Evolutionary conservation across 2,797 vertebrate species (phyloP), one percentile per base, ranked within the genome.

Genomic region (Sandelia bainsii): DNA sequence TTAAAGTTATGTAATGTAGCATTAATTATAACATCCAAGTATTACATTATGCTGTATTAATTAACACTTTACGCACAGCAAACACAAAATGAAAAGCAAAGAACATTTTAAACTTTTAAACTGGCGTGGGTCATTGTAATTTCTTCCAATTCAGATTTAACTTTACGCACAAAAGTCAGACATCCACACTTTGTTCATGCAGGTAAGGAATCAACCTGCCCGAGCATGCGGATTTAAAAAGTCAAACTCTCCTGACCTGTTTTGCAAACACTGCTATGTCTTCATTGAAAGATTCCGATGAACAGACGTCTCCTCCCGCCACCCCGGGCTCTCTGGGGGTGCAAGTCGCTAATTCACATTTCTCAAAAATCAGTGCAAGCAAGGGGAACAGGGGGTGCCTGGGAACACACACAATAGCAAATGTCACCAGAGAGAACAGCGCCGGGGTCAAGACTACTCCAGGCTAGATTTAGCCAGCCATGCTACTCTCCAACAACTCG

Each of bases 341-440:
- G 94, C 98, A 99, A 86, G 98, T 99, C 92, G 98, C 98, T 96
- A 99, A 96, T 97, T 99, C 98, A 97, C 98, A 99, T 97, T 99
- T 99, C 95, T 99, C 98, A 97, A 99, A 99, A 96, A 99, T 99
- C 96, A 99, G 97, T 96, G 98, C 97, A 96, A 99, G 96, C 92
- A 99, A 96, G 88, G 98, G 98, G 94, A 99, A 99, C 86, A 99
- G 96, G 91, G 98, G 98, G 94, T 99, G 98, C 95, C 98, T 99
- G 90, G 95, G 87, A 96, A 96, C 90, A 96, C 93, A 95, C 92
- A 96, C 93, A 97, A 95, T 72, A 95, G 93, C 94, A 91, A 96
- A 95, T 95, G 93, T 94, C 91, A 94, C 80, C 87, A 87, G 74
- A 90, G 81, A 85, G 75, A 90, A 89, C 87, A 89, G 86, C 84